These are phyloP conservation scores for Gopherus flavomarginatus DNA, from an alignment of 2,113 vertebrate species.

Conservation along the genomic window DNA sequence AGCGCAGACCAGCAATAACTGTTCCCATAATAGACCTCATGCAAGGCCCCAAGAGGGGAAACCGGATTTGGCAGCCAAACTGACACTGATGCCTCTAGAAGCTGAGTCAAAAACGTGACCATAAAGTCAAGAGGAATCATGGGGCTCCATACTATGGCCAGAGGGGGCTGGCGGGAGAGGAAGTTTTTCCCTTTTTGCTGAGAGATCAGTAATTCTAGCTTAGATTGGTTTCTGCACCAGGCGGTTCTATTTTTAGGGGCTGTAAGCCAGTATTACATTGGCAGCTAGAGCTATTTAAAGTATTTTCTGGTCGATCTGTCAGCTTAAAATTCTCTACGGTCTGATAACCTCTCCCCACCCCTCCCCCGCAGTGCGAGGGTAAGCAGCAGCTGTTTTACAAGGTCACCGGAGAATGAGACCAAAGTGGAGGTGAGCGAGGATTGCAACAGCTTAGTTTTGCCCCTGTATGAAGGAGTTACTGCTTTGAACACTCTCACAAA, in stretches of 20 bases:
- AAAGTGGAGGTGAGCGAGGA: not conserved
- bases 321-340: not conserved
- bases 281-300: constrained; percentile 60
- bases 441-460: rapidly evolving
- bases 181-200: constrained; percentile 15
- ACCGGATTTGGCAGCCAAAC: not conserved
- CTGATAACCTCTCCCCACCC: not conserved
- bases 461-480: not conserved
- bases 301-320: constrained; percentile 10
- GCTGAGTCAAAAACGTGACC: rapidly evolving
- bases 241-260: constrained; percentile 39
- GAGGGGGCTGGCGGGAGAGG: not conserved
- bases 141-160: not conserved
- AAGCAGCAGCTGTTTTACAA: not conserved
- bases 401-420: not conserved
- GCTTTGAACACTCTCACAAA: rapidly evolving
- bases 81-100: not conserved
- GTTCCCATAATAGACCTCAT: not conserved
- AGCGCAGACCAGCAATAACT: rapidly evolving
- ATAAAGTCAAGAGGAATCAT: rapidly evolving
- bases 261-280: not conserved
- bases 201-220: not conserved
- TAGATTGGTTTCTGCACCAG: not conserved
- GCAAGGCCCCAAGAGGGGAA: not conserved
- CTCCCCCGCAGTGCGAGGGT: not conserved